Percentiles rank a stretch among this genome's conserved stretches.
Conservation (phyloP, 2,797 vertebrate species). For the Peromyscus attwateri region DNA sequence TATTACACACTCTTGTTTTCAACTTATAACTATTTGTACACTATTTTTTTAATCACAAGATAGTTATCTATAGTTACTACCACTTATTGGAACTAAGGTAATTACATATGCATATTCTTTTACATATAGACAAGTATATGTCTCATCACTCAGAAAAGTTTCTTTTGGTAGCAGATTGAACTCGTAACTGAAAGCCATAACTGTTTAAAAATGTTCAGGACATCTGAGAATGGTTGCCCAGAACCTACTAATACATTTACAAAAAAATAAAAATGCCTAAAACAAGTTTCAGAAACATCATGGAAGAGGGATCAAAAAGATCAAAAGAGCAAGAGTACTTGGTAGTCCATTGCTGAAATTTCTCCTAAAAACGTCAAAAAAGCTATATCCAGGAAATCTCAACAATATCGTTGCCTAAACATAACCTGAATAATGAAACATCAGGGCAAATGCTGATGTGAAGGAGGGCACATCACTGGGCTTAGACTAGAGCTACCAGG, state of each 20-base stretch:
- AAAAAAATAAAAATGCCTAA: background rate
- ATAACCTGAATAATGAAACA: background rate
- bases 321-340: background rate
- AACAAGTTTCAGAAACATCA: background rate
- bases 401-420: background rate
- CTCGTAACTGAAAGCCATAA: background rate
- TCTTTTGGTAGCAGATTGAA: background rate
- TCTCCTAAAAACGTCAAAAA: background rate
- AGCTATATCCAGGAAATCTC: background rate
- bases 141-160: background rate
- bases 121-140: background rate
- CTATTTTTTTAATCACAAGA: background rate
- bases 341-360: background rate
- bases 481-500: background rate
- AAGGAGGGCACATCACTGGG: background rate
- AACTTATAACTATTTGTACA: background rate
- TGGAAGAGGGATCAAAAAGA: background rate
- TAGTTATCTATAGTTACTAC: background rate
- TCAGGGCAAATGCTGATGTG: background rate
- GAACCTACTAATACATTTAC: background rate
- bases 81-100: background rate
- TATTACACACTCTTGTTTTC: background rate
- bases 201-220: background rate
- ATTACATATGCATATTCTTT: background rate
- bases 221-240: background rate